These are phyloP conservation scores for Psephotus haematonotus DNA, from an alignment of 2,113 vertebrate genomes.

Conservation along the genomic window DNA sequence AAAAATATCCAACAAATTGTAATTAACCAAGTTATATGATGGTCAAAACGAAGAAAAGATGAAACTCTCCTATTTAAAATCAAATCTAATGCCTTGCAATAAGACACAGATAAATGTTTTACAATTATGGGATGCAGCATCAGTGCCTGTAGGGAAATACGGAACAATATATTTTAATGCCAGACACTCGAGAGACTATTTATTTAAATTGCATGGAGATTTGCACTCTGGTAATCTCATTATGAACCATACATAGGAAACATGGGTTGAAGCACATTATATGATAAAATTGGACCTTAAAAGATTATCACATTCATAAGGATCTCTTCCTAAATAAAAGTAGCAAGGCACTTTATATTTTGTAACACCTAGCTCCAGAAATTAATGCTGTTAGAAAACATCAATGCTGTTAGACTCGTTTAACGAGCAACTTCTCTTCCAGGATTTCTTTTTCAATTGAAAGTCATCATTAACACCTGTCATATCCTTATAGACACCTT, in stretches of 20 bases:
- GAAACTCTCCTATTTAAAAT: slow-evolving; percentile 5
- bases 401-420: not conserved
- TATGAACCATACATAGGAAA: not conserved
- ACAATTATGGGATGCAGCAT: slow-evolving; percentile 28
- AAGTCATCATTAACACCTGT: slow-evolving; percentile 9
- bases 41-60: slow-evolving; percentile 1
- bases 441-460: slow-evolving; percentile 2
- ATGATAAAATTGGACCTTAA: not conserved
- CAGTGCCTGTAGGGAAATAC: not conserved
- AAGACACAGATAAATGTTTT: slow-evolving; percentile 22
- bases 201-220: slow-evolving; percentile 28
- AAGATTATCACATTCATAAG: not conserved
- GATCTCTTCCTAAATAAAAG: not conserved
- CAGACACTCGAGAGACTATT: not conserved
- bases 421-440: not conserved
- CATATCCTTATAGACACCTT: not conserved
- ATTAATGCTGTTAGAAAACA: slow-evolving; percentile 1
- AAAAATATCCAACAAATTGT: not conserved
- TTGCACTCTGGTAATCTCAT: slow-evolving; percentile 38
- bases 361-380: not conserved
- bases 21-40: not conserved
- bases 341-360: not conserved
- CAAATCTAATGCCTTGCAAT: slow-evolving; percentile 22
- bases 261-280: not conserved
- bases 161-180: slow-evolving; percentile 19